Base-by-base conservation (phyloP, 1,140 invertebrate genomes). In the Papilio xuthus region DNA sequence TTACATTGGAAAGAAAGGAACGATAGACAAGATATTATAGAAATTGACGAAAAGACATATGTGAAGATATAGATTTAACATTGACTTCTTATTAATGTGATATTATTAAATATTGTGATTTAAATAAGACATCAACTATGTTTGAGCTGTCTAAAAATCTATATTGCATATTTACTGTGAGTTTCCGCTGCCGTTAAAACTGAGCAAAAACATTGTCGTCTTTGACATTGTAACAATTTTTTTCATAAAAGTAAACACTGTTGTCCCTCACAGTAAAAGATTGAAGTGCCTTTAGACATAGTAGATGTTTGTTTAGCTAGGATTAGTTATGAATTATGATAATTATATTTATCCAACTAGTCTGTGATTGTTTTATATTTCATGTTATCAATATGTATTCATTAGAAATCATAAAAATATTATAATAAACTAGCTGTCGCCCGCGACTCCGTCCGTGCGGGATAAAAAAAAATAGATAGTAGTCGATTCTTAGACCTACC, bases 1-100 rank as follows among this genome's bases (percentile, higher is more conserved):
- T 94, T 99, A 8, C 98, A 99, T 90, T 98, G 97, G 95, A 98
- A 98, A 88, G 99, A 99, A 94, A 96, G 97, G 87, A 97, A 99
- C 89, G 99, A 99, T 92, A 96, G 97, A 86, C 96, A 97, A 85
- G 98, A 99, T 87, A 97, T 96, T 79, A 94, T 98, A 80, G 91
- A 93, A 86, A 92, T 94, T 72, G 89, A 92, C 88, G 88, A 93
- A 41, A 92, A 92, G 72, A 93, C 87, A 41, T 93, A 93, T 91
- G 88, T 92, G 23, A 91, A 92, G 82, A 86, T 92, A 81, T 93
- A 88, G 78, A 20, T 50, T 23, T 41, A 20, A 6, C 32, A 23
- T 20, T 53, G 77, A 15, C 44, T 79, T 37, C 13, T 47, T 67
- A 72, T 15, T 10, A 60, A 42, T 67, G 26, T 67, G 60, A 67